phyloP scores from a whole-genome alignment of 2,888 invertebrate species.

The Seladonia tumulorum region DNA sequence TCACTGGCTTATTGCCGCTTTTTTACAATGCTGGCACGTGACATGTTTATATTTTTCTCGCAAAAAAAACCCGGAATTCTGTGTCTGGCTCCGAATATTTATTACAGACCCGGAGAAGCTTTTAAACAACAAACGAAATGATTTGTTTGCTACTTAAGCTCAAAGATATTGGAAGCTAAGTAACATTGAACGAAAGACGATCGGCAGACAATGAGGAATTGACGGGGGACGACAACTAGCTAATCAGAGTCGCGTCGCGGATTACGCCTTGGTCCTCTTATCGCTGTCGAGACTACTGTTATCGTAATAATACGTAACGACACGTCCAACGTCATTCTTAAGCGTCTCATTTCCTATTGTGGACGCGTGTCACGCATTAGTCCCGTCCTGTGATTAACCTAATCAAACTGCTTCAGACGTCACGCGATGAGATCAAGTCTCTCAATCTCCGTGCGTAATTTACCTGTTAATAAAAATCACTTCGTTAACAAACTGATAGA shows the following conservation, averaged over 20 bases:
- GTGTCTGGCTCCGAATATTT: not conserved
- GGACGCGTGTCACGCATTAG: constrained; percentile 19
- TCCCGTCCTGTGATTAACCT: constrained; percentile 6
- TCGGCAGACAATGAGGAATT: constrained; percentile 35
- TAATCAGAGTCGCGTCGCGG: constrained; percentile 38
- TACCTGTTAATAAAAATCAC: not conserved
- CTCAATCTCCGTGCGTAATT: not conserved
- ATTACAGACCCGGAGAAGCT: not conserved
- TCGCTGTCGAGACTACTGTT: constrained; percentile 33
- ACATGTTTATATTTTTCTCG: not conserved
- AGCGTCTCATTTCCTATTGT: constrained; percentile 25
- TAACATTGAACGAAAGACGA: constrained; percentile 8
- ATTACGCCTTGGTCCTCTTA: constrained; percentile 47
- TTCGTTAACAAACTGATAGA: not conserved
- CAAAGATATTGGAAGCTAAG: constrained; percentile 17
- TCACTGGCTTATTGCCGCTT: not conserved
- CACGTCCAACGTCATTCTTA: constrained; percentile 35
- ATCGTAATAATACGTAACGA: constrained; percentile 42
- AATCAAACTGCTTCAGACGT: not conserved
- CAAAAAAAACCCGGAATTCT: not conserved
- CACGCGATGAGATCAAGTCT: not conserved
- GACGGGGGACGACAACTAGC: not conserved
- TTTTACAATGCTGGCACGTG: not conserved
- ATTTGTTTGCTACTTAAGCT: not conserved
- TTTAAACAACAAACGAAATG: not conserved